These are phyloP conservation scores for Pharmacophagus antenor DNA, from an alignment of 2,888 invertebrate species.

Conservation along the genomic window DNA sequence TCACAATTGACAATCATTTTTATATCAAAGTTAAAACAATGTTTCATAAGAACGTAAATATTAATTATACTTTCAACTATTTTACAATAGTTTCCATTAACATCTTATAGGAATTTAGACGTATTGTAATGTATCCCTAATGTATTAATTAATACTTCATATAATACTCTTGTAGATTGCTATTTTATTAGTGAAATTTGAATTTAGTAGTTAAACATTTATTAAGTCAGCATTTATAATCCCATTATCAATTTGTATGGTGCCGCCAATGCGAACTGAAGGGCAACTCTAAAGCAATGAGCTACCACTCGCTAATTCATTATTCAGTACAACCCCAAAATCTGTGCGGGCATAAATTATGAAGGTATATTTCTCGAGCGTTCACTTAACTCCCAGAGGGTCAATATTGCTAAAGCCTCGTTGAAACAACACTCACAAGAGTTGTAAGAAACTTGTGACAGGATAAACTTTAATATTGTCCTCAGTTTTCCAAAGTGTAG, in stretches of 20 bases:
- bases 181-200: not conserved
- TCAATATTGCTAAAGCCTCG: slow-evolving; percentile 14
- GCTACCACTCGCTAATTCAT: slow-evolving; percentile 10
- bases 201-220: not conserved
- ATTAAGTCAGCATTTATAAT: not conserved
- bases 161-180: not conserved
- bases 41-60: not conserved
- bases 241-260: not conserved
- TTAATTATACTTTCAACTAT: not conserved
- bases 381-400: slow-evolving; percentile 24
- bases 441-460: slow-evolving; percentile 5
- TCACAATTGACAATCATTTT: not conserved
- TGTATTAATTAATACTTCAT: too few relatives aligned
- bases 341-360: slow-evolving; percentile 26
- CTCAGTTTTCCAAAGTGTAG: not conserved
- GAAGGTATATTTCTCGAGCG: slow-evolving; percentile 20
- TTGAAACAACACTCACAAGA: slow-evolving; percentile 22
- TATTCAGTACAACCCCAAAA: slow-evolving; percentile 16
- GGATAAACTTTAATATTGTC: not conserved
- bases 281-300: not conserved
- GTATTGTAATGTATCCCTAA: too few relatives aligned
- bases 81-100: too few relatives aligned
- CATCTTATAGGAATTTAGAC: too few relatives aligned
- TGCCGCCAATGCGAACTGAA: not conserved
- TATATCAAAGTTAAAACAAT: not conserved